Evolutionary conservation across 1,140 invertebrate species (phyloP).

Genomic region (Mya arenaria): DNA sequence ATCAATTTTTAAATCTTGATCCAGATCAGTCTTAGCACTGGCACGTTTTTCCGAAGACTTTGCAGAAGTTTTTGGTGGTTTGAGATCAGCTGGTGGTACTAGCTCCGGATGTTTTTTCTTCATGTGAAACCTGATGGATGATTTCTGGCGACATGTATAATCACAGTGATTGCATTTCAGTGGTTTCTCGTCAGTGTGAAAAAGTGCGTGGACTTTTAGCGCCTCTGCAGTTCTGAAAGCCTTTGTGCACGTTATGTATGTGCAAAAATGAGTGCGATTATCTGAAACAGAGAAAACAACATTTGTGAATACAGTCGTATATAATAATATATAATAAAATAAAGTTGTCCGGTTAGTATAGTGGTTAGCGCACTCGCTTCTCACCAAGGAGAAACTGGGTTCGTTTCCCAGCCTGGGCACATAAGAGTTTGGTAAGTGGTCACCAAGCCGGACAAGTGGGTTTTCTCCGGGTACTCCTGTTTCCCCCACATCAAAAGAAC

Average conservation of each 20-base stretch:
- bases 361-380: too few species aligned
- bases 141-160: constrained; percentile 49
- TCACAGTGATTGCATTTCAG: constrained; percentile 53
- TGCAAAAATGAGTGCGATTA: constrained; percentile 54
- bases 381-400: too few species aligned
- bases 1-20: too few species aligned
- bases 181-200: constrained; percentile 51
- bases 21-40: too few species aligned
- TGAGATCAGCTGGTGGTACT: constrained; percentile 40
- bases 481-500: too few species aligned
- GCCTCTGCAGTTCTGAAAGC: constrained; percentile 50
- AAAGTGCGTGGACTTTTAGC: constrained; percentile 41
- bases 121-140: constrained; percentile 49
- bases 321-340: too few species aligned
- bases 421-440: too few species aligned
- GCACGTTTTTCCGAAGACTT: neutral
- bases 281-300: constrained; percentile 27
- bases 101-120: constrained; percentile 53
- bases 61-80: neutral
- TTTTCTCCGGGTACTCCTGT: too few species aligned
- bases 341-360: too few species aligned
- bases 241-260: constrained; percentile 36
- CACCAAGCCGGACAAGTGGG: too few species aligned
- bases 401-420: too few species aligned
- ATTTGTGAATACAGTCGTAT: too few species aligned